Conservation (phyloP, 2,113 vertebrate species). For the Vimba vimba region DNA sequence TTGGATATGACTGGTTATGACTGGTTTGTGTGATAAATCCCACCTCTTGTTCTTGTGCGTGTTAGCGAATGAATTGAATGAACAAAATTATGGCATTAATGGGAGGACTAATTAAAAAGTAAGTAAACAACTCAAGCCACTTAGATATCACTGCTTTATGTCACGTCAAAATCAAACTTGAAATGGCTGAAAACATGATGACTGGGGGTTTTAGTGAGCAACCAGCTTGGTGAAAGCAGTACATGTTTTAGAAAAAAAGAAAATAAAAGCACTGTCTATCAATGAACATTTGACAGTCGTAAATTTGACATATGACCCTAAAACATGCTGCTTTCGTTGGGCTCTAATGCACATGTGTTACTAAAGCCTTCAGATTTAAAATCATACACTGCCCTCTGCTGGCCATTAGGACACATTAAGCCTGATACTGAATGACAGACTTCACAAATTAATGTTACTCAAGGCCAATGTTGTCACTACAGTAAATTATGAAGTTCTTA, state of each 20-base stretch:
- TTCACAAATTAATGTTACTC: constrained; percentile 6
- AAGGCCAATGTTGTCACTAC: constrained; percentile 25
- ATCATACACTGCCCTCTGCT: constrained; percentile 52
- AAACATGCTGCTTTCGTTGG: background rate
- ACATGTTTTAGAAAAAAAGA: background rate
- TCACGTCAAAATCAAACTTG: no score
- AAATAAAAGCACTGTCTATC: background rate
- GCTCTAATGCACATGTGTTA: background rate
- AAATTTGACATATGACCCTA: background rate
- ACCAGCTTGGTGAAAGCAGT: no score
- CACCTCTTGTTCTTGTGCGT: no score
- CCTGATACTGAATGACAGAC: background rate
- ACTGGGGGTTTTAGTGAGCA: no score
- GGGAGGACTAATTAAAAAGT: no score
- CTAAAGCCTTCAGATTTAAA: background rate
- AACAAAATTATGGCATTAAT: no score
- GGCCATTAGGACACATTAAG: constrained; percentile 11
- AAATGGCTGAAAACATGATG: no score
- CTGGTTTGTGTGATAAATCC: no score
- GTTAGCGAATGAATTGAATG: no score
- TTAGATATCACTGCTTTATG: no score
- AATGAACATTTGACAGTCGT: background rate
- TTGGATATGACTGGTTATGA: no score
- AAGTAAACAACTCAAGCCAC: no score
- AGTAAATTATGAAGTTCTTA: constrained; percentile 12